Evolutionary conservation across 1,140 invertebrate genomes (phyloP).

Genomic region (Drosophila nigromelanica): DNA sequence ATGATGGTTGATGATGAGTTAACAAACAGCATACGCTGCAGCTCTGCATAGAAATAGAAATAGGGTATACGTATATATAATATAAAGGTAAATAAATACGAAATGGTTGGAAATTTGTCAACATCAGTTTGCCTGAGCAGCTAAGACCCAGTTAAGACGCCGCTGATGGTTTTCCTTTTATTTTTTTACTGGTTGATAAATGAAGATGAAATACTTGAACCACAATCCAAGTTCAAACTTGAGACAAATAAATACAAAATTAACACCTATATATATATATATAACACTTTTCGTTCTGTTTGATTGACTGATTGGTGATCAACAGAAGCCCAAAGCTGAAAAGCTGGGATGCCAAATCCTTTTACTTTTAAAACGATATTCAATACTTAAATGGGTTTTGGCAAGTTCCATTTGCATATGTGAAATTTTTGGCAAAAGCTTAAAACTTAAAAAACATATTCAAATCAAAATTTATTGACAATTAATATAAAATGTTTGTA

Average conservation of each 20-base stretch:
- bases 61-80: conserved; percentile 20
- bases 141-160: conserved; percentile 27
- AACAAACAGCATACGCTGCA: conserved; percentile 65
- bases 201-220: conserved; percentile 10
- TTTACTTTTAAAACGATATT: too few species aligned
- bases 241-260: conserved; percentile 19
- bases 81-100: conserved; percentile 51
- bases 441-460: too few species aligned
- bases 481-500: too few species aligned
- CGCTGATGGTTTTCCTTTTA: conserved; percentile 13
- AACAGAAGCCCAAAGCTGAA: too few species aligned
- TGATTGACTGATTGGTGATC: not conserved
- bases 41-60: conserved; percentile 26
- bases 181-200: conserved; percentile 13
- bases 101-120: conserved; percentile 69
- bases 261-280: not conserved
- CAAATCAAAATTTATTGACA: too few species aligned
- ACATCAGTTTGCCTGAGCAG: conserved; percentile 55
- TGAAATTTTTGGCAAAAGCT: too few species aligned
- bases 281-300: not conserved
- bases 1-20: conserved; percentile 76
- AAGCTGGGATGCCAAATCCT: too few species aligned
- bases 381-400: too few species aligned
- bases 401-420: too few species aligned
- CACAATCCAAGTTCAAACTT: not conserved